Evolutionary conservation across 2,888 invertebrate species (phyloP).

Genomic region (Imbricaverruca yamaguchii): DNA sequence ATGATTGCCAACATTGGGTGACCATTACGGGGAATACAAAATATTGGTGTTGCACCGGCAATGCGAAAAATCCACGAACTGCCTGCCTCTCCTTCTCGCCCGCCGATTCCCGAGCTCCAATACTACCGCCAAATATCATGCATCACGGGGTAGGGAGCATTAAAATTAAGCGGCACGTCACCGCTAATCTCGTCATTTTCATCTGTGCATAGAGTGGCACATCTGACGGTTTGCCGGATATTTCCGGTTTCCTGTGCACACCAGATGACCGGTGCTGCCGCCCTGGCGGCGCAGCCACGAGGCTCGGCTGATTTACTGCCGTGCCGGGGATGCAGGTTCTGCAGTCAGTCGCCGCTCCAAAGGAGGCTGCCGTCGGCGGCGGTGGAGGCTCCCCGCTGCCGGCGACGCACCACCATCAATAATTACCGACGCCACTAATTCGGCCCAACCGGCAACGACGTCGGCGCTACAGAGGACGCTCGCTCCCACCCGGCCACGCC

Average conservation of each 20-base stretch:
- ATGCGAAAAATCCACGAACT: too few species aligned
- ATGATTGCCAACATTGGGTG: too few species aligned
- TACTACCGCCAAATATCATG: too few species aligned
- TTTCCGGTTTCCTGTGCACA: not conserved
- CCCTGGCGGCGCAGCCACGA: constrained; percentile 1
- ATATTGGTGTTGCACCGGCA: too few species aligned
- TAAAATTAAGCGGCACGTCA: too few species aligned
- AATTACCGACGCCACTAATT: constrained; percentile 4
- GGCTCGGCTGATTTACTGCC: not conserved
- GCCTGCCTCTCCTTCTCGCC: too few species aligned
- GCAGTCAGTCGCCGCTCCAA: not conserved
- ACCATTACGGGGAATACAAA: too few species aligned
- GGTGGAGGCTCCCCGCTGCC: constrained; percentile 5
- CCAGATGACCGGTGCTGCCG: constrained; percentile 4
- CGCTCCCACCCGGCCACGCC: not conserved
- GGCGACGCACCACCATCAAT: not conserved
- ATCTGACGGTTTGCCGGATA: constrained; percentile 9
- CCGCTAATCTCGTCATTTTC: too few species aligned
- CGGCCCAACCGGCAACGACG: constrained; percentile 1
- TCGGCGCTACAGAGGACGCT: not conserved
- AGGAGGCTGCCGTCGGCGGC: not conserved
- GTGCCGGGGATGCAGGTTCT: constrained; percentile 20
- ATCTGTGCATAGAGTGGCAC: too few species aligned
- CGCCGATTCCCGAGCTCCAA: too few species aligned
- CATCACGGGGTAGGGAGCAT: too few species aligned